Evolutionary conservation across 2,797 vertebrate genomes (phyloP), one percentile per base, ranked within the genome.

Genomic region (Loris lydekkerianus): DNA sequence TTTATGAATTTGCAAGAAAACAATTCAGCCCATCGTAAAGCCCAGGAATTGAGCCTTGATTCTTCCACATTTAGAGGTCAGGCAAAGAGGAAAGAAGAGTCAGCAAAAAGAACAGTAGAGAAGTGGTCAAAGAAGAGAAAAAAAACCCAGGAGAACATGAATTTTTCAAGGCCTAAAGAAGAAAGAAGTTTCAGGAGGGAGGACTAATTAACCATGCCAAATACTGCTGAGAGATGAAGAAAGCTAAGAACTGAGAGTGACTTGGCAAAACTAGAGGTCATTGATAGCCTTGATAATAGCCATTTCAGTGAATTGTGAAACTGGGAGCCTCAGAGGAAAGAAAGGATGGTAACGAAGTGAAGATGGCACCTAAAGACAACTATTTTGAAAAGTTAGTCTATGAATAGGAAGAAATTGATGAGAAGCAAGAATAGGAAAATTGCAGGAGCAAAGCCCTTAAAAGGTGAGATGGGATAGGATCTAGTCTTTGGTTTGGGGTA

Each of bases 341-440:
- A 7, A 86, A 80, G n/a, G 34, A 3, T 60, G 81, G 7, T 72
- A 20, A 67, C 17, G 40, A 86, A 75, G 37, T 91, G 81, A 85
- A 91, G 67, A 67, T 7, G 67, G 14, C n/a, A 72, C 65, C 27
- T 83, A 27, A 31, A 92, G 72, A 65, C 37, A 88, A 73, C 56
- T 82, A 11, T 90, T 80, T 77, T 61, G 83, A 80, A 49, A 73
- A 61, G 4, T 20, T 89, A 34, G 73, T 58, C 93, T 65, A 8
- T 92, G 34, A 86, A 34, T 72, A 87, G 56, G 69, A 29, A 91
- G n/a, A 94, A 87, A 87, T 21, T 65, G n/a, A 65, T 63, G 18
- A 65, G 2, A 96, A 81, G 69, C 23, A 29, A 95, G 27, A 89
- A 89, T 34, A 53, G 20, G 7, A 89, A 92, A 65, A 77, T n/a